Base-by-base conservation (phyloP, 2,797 vertebrate species). In the Alectoris magna region DNA sequence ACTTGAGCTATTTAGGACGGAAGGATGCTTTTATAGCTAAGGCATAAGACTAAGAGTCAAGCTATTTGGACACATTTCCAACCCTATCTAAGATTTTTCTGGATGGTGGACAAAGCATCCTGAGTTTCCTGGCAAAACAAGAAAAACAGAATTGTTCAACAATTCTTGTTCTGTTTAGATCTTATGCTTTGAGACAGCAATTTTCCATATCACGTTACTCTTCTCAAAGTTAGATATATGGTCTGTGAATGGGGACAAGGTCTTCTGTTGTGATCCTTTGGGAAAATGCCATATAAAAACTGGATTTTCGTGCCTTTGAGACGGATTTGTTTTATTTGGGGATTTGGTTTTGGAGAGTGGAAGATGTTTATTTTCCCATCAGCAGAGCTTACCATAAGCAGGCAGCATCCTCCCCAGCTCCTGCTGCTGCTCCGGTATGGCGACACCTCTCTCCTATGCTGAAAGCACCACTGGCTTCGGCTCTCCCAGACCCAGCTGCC, bases 31-130 rank as follows among this genome's bases (percentile, higher is more conserved):
- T 92, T 56, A 81, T 10, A 89, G 55, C 66, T 68, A 67, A 70
- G 34, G 39, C 56, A n/a, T 64, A 79, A 86, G 31, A 79, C 10
- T 26, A 53, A 46, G 31, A 56, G 68, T 92, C 80, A 71, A 84
- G 64, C 62, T 48, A 63, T 59, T 74, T 91, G 87, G 66, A 92
- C 69, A 78, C 21, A 44, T 24, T 91, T 93, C 80, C 85, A 95
- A 24, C 56, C 81, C 15, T 58, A 78, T 29, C 53, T 90, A 63
- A 76, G 80, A 81, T 49, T 86, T 78, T 92, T 82, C n/a, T 49
- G 51, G 2, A 8, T 27, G 56, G 16, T 1, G 5, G 62, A 87
- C 31, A 85, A 93, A 43, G 23, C 48, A 73, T 44, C 67, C 73
- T 10, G 64, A 78, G 19, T 66, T 93, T 72, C 80, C 56, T 41